phyloP scores from a whole-genome alignment of 2,888 invertebrate genomes.

The Blastobasis lacticolella region DNA sequence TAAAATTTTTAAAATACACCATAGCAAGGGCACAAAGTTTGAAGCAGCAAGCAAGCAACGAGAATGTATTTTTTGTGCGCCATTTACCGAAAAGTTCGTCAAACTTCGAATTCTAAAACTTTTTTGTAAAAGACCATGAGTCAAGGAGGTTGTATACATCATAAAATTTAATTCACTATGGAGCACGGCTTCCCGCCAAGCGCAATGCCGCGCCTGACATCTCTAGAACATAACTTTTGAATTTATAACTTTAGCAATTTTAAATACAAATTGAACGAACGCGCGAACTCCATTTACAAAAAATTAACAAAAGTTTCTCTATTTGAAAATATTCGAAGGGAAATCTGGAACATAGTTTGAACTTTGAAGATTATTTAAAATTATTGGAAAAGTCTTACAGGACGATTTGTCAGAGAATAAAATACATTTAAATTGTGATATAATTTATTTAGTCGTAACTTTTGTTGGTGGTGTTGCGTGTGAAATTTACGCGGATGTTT shows the following conservation, averaged over 20 bases:
- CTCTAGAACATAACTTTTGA: slow-evolving; percentile 6
- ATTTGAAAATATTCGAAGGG: slow-evolving; percentile 14
- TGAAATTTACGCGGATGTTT: neutral
- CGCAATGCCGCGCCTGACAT: no score
- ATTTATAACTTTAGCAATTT: slow-evolving; percentile 26
- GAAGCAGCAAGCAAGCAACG: no score
- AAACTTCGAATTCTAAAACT: no score
- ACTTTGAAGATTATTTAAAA: slow-evolving; percentile 11
- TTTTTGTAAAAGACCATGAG: no score
- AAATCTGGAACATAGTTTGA: slow-evolving; percentile 12
- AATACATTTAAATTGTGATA: neutral
- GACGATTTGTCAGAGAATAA: neutral
- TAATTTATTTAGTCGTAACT: neutral
- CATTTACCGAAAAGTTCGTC: no score
- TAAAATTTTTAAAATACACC: no score
- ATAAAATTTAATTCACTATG: no score
- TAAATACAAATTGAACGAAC: slow-evolving; percentile 26
- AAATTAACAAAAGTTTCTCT: slow-evolving; percentile 9
- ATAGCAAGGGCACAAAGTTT: no score
- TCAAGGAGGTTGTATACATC: no score
- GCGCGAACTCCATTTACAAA: slow-evolving; percentile 9
- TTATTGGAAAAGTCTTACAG: slow-evolving; percentile 3
- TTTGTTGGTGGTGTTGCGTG: neutral
- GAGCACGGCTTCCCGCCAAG: no score
- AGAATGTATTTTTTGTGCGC: no score